Evolutionary conservation across 1,140 invertebrate genomes (phyloP).

Genomic region (Trichomalopsis sarcophagae): DNA sequence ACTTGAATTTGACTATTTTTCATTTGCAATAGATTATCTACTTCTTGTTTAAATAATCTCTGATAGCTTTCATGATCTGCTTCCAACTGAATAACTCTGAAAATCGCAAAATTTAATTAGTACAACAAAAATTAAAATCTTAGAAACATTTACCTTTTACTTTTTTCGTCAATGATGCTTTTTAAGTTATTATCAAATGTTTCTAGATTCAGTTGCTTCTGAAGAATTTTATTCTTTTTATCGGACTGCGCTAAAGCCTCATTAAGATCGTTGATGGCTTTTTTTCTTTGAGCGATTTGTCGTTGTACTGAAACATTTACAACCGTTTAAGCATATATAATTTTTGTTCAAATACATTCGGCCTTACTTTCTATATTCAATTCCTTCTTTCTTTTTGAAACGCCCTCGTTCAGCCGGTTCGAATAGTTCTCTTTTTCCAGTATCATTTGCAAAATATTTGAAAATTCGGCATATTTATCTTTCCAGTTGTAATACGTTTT

Average conservation of each 20-base stretch:
- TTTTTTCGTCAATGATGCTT: slow-evolving; percentile 13
- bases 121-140: neutral
- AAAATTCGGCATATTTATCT: slow-evolving; percentile 14
- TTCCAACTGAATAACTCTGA: slow-evolving; percentile 21
- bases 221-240: slow-evolving; percentile 10
- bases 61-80: neutral
- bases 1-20: slow-evolving; percentile 24
- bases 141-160: neutral
- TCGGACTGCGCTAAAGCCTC: neutral
- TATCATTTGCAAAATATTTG: neutral
- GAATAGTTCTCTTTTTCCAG: neutral
- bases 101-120: neutral
- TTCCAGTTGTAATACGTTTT: slow-evolving; percentile 7
- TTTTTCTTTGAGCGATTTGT: slow-evolving; percentile 21
- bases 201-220: slow-evolving; percentile 7
- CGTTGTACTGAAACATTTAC: slow-evolving; percentile 2
- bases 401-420: neutral
- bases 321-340: neutral
- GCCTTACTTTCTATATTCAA: slow-evolving; percentile 25
- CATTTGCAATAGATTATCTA: neutral
- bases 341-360: neutral
- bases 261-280: neutral
- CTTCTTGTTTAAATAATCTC: slow-evolving; percentile 20
- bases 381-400: slow-evolving; percentile 3
- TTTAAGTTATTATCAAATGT: neutral